These are phyloP conservation scores for Sylvia borin DNA, from an alignment of 2,797 vertebrate genomes.

Conservation along the genomic window DNA sequence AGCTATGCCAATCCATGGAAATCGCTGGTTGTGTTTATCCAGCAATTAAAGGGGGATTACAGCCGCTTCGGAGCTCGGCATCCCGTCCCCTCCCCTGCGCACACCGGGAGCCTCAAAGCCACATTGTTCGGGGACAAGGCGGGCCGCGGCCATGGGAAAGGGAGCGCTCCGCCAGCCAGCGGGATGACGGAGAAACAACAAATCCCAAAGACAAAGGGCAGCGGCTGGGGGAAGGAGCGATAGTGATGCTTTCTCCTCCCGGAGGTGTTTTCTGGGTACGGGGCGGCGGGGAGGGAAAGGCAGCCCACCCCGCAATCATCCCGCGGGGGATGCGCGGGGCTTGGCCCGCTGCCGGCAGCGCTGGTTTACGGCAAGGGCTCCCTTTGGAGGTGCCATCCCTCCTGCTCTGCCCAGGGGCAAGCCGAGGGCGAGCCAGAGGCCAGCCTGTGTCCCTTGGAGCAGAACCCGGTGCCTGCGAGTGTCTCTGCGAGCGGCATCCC, in stretches of 20 bases:
- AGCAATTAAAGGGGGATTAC: conserved; percentile 76
- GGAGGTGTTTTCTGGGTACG: background rate
- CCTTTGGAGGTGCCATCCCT: background rate
- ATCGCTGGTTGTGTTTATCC: conserved; percentile 57
- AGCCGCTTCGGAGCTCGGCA: conserved; percentile 51
- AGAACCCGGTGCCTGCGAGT: background rate
- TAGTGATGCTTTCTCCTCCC: background rate
- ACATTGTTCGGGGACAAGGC: conserved; percentile 42
- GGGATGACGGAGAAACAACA: background rate
- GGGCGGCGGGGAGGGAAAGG: fast-evolving
- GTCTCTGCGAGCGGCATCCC: background rate
- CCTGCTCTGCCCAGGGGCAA: background rate
- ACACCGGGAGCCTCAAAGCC: conserved; percentile 55
- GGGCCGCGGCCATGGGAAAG: background rate
- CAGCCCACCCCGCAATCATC: background rate
- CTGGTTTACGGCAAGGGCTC: background rate
- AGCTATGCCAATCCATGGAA: conserved; percentile 44
- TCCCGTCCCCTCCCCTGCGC: conserved; percentile 28
- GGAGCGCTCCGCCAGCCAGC: conserved; percentile 13
- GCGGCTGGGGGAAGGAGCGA: background rate
- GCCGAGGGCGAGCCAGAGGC: background rate
- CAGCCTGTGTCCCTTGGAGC: fast-evolving
- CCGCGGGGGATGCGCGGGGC: fast-evolving
- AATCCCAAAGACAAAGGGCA: too few species aligned
- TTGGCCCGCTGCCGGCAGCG: background rate